Evolutionary conservation across 2,797 vertebrate species (phyloP), one percentile per base, ranked within the genome.

Genomic region (Sus cebifrons): DNA sequence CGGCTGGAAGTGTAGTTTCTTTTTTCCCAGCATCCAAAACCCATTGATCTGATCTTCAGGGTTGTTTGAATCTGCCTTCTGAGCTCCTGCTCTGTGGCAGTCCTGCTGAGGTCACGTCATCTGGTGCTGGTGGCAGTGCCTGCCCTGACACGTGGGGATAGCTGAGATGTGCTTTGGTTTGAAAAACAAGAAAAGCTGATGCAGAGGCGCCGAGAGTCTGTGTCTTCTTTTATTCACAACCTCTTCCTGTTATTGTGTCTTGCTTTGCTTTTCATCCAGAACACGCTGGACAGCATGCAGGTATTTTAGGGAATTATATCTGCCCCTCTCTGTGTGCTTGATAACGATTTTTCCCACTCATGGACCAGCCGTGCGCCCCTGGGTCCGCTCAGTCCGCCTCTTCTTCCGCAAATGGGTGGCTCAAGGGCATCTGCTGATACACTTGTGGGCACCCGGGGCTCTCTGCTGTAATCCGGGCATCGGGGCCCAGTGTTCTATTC

Each of bases 251-350:
- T 98, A 98, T 98, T 99, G 98, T 99, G 98, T 98, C 98, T 99
- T 98, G 97, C 98, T 99, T 98, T 98, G 98, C 98, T 97, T 94
- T 97, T 97, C 98, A 98, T 98, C 98, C 99, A 99, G 99, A 99
- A 98, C 99, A 99, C 99, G 99, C 99, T 99, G 99, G 99, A 99
- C 99, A 99, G 99, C 99, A 99, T 99, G 99, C 99, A 99, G 99
- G 99, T 99, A 99, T 99, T 99, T 99, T 87, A 96, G 99, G 98
- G 97, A 96, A 94, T 96, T 97, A 27, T 23, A 97, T 93, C 98
- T 98, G 52, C 98, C 97, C 97, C 97, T 49, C 16, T 94, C 92
- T 15, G 2, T 6, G 74, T 77, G 92, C 62, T 29, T 70, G 52
- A 44, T 90, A 89, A 29, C 18, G 40, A 86, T 60, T 60, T 21